Percentiles rank a stretch among this genome's conserved stretches.
Evolutionary conservation across 2,797 vertebrate genomes (phyloP).

Genomic region (Enteromius trimaculatus): DNA sequence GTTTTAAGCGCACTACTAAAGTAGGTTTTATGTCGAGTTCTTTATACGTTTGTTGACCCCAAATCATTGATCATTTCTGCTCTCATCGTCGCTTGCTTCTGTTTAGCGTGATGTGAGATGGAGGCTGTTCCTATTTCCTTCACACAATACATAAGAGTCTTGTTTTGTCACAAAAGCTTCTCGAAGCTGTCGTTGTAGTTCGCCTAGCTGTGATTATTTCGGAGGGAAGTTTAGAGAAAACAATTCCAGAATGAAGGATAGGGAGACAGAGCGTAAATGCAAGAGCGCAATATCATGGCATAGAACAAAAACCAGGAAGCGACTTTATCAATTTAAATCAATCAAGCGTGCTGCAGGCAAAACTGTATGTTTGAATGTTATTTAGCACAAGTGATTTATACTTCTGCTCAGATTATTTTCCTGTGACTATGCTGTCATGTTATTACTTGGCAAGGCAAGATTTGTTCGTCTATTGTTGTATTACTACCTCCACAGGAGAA

Average conservation of each 20-base stretch:
- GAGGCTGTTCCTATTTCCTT: constrained; percentile 13
- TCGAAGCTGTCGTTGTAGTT: constrained; percentile 8
- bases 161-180: constrained; percentile 27
- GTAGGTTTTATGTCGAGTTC: background rate
- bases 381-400: constrained; percentile 29
- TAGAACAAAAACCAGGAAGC: constrained; percentile 17
- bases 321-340: constrained; percentile 31
- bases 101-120: constrained; percentile 18
- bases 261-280: background rate
- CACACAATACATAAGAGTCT: background rate
- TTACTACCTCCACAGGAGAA: constrained; percentile 41
- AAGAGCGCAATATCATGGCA: constrained; percentile 5
- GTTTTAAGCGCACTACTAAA: constrained; percentile 22
- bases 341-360: constrained; percentile 1
- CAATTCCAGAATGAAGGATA: background rate
- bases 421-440: constrained; percentile 24
- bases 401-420: constrained; percentile 21
- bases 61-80: constrained; percentile 15
- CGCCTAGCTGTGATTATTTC: constrained; percentile 8
- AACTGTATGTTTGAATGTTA: constrained; percentile 6
- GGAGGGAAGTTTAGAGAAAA: background rate
- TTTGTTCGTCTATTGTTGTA: background rate
- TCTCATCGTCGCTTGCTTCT: constrained; percentile 21
- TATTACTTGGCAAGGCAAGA: constrained; percentile 5
- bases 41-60: constrained; percentile 20